These are phyloP conservation scores for Pseudorhiza aurosa DNA, from an alignment of 30 jellyfish, hydroid and myxozoan genomes.

Conservation along the genomic window DNA sequence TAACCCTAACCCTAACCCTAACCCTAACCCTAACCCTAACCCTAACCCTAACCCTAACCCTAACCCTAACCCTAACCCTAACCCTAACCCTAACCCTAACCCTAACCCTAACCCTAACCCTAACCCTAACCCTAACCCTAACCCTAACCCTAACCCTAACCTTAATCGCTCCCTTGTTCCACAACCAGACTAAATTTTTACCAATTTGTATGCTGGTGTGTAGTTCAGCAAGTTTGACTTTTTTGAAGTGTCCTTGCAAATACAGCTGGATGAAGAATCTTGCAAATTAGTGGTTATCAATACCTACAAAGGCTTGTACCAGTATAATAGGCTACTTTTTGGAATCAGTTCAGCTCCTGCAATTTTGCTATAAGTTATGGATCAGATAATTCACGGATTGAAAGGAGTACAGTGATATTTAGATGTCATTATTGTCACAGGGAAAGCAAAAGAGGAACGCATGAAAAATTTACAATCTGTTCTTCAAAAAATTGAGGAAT, in stretches of 20 bases:
- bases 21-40: conserved; percentile 25
- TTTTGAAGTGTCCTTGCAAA: conserved; percentile 45
- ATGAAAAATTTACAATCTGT: conserved; percentile 62
- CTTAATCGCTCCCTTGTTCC: conserved; percentile 56
- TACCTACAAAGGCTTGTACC: conserved; percentile 56
- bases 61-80: conserved; percentile 38
- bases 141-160: conserved; percentile 53
- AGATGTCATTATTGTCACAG: conserved; percentile 56
- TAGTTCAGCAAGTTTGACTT: conserved; percentile 47
- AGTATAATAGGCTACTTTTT: conserved; percentile 55
- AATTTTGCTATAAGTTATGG: conserved; percentile 70
- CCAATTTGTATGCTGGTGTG: conserved; percentile 56
- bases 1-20: conserved; percentile 18
- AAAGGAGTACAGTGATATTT: conserved; percentile 44
- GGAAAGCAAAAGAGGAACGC: conserved; percentile 41
- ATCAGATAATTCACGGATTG: conserved; percentile 50
- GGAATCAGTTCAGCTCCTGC: conserved; percentile 75
- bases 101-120: not conserved
- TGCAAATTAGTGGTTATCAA: conserved; percentile 43
- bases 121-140: conserved; percentile 5
- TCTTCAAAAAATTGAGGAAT: conserved; percentile 39
- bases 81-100: not conserved
- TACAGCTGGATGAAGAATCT: conserved; percentile 44
- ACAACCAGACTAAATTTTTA: conserved; percentile 56
- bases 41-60: conserved; percentile 30